Conservation (phyloP, 2,113 vertebrate genomes). For the Coryphaenoides rupestris region DNA sequence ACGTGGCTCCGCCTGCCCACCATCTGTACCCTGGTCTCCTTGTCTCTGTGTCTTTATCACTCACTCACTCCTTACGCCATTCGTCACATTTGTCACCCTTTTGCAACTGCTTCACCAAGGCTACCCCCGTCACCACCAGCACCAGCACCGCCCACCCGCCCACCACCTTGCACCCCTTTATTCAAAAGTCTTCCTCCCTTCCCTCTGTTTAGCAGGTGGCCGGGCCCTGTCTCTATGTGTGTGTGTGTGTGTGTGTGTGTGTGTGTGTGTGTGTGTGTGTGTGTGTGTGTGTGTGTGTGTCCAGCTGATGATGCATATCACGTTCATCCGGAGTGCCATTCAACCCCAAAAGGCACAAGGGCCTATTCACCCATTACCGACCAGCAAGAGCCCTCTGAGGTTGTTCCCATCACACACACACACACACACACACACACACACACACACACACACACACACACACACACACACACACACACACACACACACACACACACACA, state of each 20-base stretch:
- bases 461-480: too few relatives aligned
- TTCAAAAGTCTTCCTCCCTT: constrained; percentile 5
- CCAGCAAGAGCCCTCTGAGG: constrained; percentile 26
- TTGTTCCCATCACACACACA: constrained; percentile 30
- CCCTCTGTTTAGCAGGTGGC: constrained; percentile 41
- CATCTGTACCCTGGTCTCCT: too few relatives aligned
- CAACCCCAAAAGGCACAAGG: constrained; percentile 62
- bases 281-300: constrained; percentile 28
- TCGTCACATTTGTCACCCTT: too few relatives aligned
- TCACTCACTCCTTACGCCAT: too few relatives aligned
- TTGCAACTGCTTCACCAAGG: too few relatives aligned
- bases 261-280: constrained; percentile 24
- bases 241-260: constrained; percentile 16
- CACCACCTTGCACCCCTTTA: not conserved
- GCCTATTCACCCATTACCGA: constrained; percentile 57
- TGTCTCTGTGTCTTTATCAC: too few relatives aligned
- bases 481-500: not conserved
- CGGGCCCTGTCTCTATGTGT: not conserved
- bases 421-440: not conserved
- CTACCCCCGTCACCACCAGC: not conserved
- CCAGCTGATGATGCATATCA: constrained; percentile 66
- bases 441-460: too few relatives aligned
- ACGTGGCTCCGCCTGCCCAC: constrained; percentile 20
- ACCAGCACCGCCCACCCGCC: constrained; percentile 11
- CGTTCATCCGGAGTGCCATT: constrained; percentile 67